Conservation (phyloP, 2,888 invertebrate species). For the Sisyra nigra region DNA sequence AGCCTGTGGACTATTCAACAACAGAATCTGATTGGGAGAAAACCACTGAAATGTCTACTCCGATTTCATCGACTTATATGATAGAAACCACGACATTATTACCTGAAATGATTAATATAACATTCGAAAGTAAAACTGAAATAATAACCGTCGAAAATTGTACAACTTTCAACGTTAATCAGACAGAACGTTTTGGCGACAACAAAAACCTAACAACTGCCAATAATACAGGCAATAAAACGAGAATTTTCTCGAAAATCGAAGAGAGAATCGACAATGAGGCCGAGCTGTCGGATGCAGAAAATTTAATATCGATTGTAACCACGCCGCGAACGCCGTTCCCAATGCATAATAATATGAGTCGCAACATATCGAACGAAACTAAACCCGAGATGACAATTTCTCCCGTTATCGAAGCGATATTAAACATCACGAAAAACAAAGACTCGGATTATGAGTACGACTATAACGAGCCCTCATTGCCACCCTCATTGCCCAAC, state of each 20-base stretch:
- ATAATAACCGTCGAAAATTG: constrained; percentile 7
- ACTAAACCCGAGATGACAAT: constrained; percentile 21
- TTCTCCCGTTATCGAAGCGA: constrained; percentile 29
- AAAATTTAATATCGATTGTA: neutral
- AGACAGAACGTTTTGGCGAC: no score
- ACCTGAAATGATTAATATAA: neutral
- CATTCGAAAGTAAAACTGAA: constrained; percentile 4
- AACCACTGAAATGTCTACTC: constrained; percentile 4
- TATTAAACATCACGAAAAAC: constrained; percentile 32
- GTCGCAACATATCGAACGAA: neutral
- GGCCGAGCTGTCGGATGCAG: neutral
- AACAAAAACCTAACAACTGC: no score
- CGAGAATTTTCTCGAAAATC: constrained; percentile 1
- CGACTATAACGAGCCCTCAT: constrained; percentile 51
- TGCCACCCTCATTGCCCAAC: constrained; percentile 73
- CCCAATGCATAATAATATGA: no score
- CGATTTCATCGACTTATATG: constrained; percentile 15
- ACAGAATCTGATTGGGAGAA: neutral
- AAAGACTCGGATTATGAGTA: constrained; percentile 45
- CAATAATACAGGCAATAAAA: constrained; percentile 1
- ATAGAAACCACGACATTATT: constrained; percentile 15
- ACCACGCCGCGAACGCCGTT: no score
- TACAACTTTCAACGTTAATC: neutral
- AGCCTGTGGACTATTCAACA: constrained; percentile 9
- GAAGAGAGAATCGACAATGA: neutral